Evolutionary conservation across 2,797 vertebrate genomes (phyloP), one percentile per base, ranked within the genome.

Genomic region (Pantherophis vulpinus): DNA sequence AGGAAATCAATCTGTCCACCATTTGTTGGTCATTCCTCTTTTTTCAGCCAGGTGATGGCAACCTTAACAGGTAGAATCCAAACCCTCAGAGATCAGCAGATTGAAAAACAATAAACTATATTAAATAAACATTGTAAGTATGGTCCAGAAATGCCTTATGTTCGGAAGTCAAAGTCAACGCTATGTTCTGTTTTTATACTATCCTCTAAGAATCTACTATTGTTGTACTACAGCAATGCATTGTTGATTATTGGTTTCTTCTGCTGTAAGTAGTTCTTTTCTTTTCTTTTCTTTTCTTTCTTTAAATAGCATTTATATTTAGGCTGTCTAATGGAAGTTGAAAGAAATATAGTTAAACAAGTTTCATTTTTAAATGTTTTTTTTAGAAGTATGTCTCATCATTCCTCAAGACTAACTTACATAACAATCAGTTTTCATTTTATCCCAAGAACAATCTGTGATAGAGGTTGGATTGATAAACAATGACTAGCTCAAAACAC

Each of bases 161-260:
- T 95, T 95, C 95, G 66, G 91, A 95, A 95, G 51, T 90, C 89
- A 70, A 20, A 70, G 10, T 66, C 47, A 90, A 51, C 61, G 55
- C 61, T 25, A 59, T 83, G 55, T 59, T 95, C 92, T 95, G 93
- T 94, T 95, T 95, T 95, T 93, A 96, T 87, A 29, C n/a, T 70
- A 90, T 54, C 86, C n/a, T 94, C 51, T 86, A 93, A 88, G 58
- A 96, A 90, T 32, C 92, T 94, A 91, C 88, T 90, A 94, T 90
- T 94, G 94, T 51, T 16, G 16, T 55, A 66, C 47, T 63, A 70
- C 20, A 93, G 13, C 54, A 90, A 29, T 51, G 59, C 93, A 91
- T 94, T 95, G 86, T 87, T 87, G 94, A 79, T 94, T 94, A 66
- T 56, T 89, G 88, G 32, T 88, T 91, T 32, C 89, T 95, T 32